Evolutionary conservation across 2,888 invertebrate genomes (phyloP).

Genomic region (Ligdia adustata): DNA sequence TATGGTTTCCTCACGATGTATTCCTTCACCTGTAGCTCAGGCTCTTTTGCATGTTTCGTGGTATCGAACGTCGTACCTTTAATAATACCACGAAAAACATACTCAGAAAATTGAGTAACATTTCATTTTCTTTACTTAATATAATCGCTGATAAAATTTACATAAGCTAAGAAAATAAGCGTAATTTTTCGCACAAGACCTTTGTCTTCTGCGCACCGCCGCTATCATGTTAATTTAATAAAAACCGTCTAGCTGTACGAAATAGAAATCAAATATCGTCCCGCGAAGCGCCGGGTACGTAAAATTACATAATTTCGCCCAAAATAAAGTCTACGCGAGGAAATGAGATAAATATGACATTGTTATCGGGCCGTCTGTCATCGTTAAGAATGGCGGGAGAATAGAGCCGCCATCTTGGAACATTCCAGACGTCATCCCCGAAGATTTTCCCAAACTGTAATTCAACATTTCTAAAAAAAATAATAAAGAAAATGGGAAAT

Average conservation of each 20-base stretch:
- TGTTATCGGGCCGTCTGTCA: conserved; percentile 27
- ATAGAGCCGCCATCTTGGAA: conserved; percentile 24
- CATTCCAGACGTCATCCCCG: conserved; percentile 7
- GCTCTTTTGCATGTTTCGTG: no score
- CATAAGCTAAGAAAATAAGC: not conserved
- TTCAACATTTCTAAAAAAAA: conserved; percentile 17
- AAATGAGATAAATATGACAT: conserved; percentile 18
- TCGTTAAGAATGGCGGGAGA: conserved; percentile 22
- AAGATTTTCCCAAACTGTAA: conserved; percentile 9
- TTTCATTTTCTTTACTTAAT: no score
- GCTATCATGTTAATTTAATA: conserved; percentile 3
- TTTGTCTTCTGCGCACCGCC: not conserved
- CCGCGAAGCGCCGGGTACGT: not conserved
- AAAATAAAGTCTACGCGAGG: conserved; percentile 10
- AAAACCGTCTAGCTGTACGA: not conserved
- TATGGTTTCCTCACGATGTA: no score
- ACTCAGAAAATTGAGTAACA: no score
- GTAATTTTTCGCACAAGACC: not conserved
- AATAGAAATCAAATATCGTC: conserved; percentile 1
- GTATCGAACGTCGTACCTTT: no score
- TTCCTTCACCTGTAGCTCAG: no score
- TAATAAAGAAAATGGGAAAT: conserved; percentile 5
- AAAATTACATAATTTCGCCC: conserved; percentile 7
- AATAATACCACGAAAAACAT: no score
- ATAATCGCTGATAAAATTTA: no score